A percentile compares a stretch with the other conserved stretches of the same genome.
These are phyloP conservation scores for Drosophila prolongata DNA, from an alignment of 2,888 invertebrate species.

Conservation along the genomic window DNA sequence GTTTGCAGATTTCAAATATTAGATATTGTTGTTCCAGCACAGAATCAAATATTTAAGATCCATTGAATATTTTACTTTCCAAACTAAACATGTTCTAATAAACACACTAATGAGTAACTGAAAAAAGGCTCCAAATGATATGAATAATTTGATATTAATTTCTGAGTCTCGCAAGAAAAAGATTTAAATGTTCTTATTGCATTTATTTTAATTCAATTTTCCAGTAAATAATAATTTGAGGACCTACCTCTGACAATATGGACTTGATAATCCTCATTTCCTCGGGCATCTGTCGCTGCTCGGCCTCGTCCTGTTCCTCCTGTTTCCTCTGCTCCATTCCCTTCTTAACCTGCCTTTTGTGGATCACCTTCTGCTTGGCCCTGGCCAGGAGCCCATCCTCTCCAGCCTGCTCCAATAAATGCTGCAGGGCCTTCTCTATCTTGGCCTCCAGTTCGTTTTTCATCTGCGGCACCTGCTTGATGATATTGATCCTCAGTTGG, in stretches of 20 bases:
- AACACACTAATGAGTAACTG: too few species aligned
- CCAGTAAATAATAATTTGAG: too few species aligned
- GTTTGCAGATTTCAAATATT: too few species aligned
- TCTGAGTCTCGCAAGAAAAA: too few species aligned
- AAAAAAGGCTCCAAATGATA: too few species aligned
- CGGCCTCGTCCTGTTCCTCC: background rate
- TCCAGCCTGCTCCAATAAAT: conserved; percentile 68
- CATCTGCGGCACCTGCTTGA: conserved; percentile 75
- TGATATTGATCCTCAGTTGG: conserved; percentile 65
- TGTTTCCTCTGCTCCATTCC: background rate
- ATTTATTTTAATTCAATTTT: too few species aligned
- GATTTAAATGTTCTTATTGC: too few species aligned
- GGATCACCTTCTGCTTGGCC: conserved; percentile 59
- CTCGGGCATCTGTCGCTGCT: conserved; percentile 35
- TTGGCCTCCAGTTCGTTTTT: conserved; percentile 72
- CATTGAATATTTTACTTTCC: too few species aligned
- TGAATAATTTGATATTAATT: too few species aligned
- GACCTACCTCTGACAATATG: conserved; percentile 67
- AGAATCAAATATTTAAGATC: too few species aligned
- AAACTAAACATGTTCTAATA: too few species aligned
- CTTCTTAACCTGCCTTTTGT: conserved; percentile 39
- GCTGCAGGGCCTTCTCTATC: conserved; percentile 75
- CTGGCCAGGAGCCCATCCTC: conserved; percentile 65
- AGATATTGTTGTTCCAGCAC: too few species aligned
- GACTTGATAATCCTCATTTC: conserved; percentile 68